Conservation (phyloP, 2,888 invertebrate genomes). For the Sacculina carcini region DNA sequence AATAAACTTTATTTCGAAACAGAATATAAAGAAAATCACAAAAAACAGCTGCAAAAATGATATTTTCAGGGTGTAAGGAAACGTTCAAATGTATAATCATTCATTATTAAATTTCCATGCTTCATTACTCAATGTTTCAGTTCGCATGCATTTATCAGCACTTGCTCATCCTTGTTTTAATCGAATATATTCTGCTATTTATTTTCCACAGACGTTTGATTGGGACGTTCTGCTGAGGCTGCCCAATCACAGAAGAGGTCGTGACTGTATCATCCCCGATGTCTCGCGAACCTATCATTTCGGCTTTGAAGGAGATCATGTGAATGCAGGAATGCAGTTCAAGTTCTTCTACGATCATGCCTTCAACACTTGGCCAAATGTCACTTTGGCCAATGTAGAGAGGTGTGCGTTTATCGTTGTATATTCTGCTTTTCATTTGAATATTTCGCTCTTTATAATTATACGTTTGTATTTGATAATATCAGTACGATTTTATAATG, state of each 20-base stretch:
- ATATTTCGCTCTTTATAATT: neutral
- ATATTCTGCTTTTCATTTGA: neutral
- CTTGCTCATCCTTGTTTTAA: neutral
- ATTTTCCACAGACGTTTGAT: slow-evolving; percentile 17
- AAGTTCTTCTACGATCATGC: slow-evolving; percentile 30
- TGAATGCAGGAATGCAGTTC: slow-evolving; percentile 33
- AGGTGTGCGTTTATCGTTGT: slow-evolving; percentile 11
- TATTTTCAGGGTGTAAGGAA: neutral
- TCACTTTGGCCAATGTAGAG: slow-evolving; percentile 25
- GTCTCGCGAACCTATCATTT: slow-evolving; percentile 32
- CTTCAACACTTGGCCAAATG: slow-evolving; percentile 25
- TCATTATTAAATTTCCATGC: too few relatives aligned
- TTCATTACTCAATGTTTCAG: too few relatives aligned
- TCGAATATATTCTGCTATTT: neutral
- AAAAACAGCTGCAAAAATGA: too few relatives aligned
- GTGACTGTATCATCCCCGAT: slow-evolving; percentile 32
- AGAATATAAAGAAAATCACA: too few relatives aligned
- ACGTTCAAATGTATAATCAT: neutral
- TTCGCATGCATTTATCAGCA: too few relatives aligned
- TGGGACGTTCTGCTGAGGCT: slow-evolving; percentile 36
- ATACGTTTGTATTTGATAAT: neutral
- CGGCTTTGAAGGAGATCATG: slow-evolving; percentile 31
- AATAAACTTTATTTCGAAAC: too few relatives aligned
- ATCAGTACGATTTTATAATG: neutral
- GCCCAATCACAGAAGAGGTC: slow-evolving; percentile 25